Base-by-base conservation (phyloP, 2,113 vertebrate genomes). In the Brevimyrus niger region DNA sequence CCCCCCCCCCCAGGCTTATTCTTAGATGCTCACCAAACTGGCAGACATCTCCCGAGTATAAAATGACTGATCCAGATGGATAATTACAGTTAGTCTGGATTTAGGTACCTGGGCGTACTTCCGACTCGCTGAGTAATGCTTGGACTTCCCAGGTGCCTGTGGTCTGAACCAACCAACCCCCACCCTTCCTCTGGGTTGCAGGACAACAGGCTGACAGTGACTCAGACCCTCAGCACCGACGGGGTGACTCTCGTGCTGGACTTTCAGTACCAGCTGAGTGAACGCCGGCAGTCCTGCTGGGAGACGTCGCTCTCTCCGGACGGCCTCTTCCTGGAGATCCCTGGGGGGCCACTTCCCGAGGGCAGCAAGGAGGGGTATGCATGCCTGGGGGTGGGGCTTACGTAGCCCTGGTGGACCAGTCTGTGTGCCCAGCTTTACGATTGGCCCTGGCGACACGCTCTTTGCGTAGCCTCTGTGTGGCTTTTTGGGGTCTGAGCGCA, bases 331-430 rank as follows among this genome's bases (percentile, higher is more conserved):
- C 95, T 97, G 95, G 97, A 97, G 94, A 96, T 97, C 92, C 96
- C 97, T 91, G 96, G 96, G 0, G 96, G 97, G 90, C 93, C 96
- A 93, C 95, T 97, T 93, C 96, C 96, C 92, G 96, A 97, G 93
- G 97, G 97, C 93, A 97, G 96, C 95, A 97, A 97, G 95, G 97
- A 97, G 95, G 96, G 97, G 97, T 97, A 93, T 94, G 95, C 90
- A 31, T 86, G 91, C 53, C 90, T 87, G 58, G 65, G n/a, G 87
- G 19, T 27, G 44, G 27, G 27, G 58, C 38, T 31, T 82, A 42
- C 11, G 61, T 2, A 31, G 61, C 61, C 61, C 61, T 69, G 61
- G 10, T 65, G 27, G n/a, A 69, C 35, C 87, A 76, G 46, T 88
- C 46, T 50, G 44, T 76, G 44, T 44, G 38, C 35, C n/a, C 61